phyloP scores from a whole-genome alignment of 2,113 vertebrate species.

The Triplophysa dalaica region DNA sequence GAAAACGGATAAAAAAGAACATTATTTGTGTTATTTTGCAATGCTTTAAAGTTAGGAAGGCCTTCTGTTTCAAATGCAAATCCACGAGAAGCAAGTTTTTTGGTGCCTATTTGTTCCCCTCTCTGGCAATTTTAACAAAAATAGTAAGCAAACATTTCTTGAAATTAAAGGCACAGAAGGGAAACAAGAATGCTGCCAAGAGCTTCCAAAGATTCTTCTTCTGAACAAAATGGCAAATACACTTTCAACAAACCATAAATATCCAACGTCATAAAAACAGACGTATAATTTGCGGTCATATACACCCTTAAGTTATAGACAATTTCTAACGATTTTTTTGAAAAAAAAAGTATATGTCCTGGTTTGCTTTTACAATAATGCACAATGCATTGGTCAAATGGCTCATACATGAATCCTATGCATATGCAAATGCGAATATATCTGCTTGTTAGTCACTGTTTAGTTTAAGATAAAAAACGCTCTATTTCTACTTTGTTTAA shows the following conservation, averaged over 20 bases:
- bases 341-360: neutral
- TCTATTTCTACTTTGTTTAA: too few species aligned
- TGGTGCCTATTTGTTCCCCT: neutral
- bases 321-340: neutral
- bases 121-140: slow-evolving; percentile 1
- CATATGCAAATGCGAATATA: neutral
- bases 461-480: too few species aligned
- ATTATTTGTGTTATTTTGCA: neutral
- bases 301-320: neutral
- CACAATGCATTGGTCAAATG: neutral
- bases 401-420: neutral
- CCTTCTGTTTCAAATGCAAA: neutral
- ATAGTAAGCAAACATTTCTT: slow-evolving; percentile 6
- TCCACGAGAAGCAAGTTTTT: neutral
- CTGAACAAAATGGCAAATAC: slow-evolving; percentile 9
- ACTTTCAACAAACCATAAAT: slow-evolving; percentile 11
- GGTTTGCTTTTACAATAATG: neutral
- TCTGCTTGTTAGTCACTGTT: too few species aligned
- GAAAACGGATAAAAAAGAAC: too few species aligned
- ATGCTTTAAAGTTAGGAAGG: neutral
- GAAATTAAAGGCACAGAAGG: slow-evolving; percentile 27
- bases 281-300: slow-evolving; percentile 21
- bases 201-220: neutral
- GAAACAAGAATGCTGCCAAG: slow-evolving; percentile 15
- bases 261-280: slow-evolving; percentile 11